Conservation (phyloP, 2,797 vertebrate genomes). For the Eulemur rubriventer region DNA sequence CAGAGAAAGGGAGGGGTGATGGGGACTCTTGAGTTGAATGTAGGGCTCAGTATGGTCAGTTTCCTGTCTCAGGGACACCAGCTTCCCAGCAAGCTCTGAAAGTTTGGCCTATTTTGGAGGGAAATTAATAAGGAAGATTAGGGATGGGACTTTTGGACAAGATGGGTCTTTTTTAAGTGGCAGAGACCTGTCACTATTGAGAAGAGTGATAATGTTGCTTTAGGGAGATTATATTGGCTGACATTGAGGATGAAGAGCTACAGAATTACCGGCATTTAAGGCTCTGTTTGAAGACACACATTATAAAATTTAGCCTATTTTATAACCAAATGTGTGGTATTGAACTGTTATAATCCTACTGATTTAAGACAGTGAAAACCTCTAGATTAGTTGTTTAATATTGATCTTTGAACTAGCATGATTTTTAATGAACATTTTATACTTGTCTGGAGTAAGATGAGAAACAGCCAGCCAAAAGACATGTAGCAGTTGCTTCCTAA, state of each 20-base stretch:
- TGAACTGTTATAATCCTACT: neutral
- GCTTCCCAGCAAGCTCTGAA: neutral
- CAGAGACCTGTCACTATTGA: neutral
- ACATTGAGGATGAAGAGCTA: neutral
- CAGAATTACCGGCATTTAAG: neutral
- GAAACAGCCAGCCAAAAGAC: neutral
- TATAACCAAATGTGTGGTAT: neutral
- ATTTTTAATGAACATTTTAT: conserved; percentile 15
- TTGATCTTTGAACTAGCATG: neutral
- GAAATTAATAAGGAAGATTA: neutral
- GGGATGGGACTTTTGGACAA: neutral
- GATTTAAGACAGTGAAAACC: neutral
- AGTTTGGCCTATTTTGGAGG: neutral
- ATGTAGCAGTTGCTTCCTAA: neutral
- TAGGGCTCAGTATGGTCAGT: neutral
- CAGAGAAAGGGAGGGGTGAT: neutral
- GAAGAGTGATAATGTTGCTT: neutral
- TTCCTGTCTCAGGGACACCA: neutral
- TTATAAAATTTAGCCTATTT: neutral
- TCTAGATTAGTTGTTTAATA: neutral
- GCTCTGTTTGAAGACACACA: neutral
- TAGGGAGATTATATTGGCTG: neutral
- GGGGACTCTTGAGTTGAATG: neutral
- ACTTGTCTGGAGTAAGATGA: neutral
- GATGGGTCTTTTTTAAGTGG: neutral